Base-by-base conservation (phyloP, 2,888 invertebrate species). In the Isotomurus palustris region DNA sequence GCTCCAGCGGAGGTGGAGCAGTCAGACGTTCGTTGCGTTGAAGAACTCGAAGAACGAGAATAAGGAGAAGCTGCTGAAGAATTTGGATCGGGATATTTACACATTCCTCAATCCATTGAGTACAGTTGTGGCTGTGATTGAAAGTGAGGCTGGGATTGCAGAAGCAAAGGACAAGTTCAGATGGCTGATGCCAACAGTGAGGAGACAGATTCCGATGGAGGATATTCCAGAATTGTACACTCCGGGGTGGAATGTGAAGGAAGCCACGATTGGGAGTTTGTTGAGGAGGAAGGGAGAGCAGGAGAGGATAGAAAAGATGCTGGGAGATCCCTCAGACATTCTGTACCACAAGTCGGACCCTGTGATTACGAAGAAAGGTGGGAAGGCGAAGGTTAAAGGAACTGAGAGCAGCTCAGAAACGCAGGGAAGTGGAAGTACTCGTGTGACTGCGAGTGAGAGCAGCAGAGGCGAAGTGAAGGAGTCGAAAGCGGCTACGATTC, bases 91-190 rank as follows among this genome's bases (percentile, higher is more conserved):
- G 21, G 58, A 58, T 27, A 53, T 64, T 1, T 64, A 64, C 49
- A 51, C 53, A 32, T 66, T 66, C 38, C 22, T 66, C 10, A 56
- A 66, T 41, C 56, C 56, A 3, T 47, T 49, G 1, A 32, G 49
- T 19, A 61, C 64, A 1, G 60, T 56, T n/a, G 28, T 66, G 2
- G 48, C 59, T 12, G 53, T 66, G 0, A 24, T 66, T n/a, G 55
- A 57, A 10, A 25, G 27, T 4, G 53, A 54, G 12, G n/a, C 32
- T 2, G 58, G 22, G n/a, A 38, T n/a, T 1, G 35, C 14, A 10
- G 17, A 32, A 8, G 3, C 17, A 25, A 6, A 17, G 10, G n/a
- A 40, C 22, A 29, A 25, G 14, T 29, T 14, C 8, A 25, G 29
- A 29, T 58, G 41, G 28, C n/a, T 56, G 17, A 56, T 28, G 8